These are phyloP conservation scores for Heliconius cydno DNA, from an alignment of 2,888 invertebrate genomes.

Conservation along the genomic window DNA sequence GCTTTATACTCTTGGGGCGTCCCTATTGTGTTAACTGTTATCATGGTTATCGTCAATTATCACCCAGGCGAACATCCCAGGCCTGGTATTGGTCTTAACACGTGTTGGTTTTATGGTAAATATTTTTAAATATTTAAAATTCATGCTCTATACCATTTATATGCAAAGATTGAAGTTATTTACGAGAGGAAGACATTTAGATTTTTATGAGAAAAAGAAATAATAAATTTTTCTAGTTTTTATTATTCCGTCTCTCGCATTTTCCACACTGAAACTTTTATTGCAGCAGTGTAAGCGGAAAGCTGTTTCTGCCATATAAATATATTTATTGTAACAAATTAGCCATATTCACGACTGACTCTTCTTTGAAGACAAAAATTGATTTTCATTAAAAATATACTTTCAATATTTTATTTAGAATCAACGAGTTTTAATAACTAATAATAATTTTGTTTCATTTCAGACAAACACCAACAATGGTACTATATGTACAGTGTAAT, in stretches of 20 bases:
- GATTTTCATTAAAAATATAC: too few species aligned
- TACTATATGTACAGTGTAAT: constrained; percentile 87
- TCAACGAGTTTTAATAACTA: not conserved
- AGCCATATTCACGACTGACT: too few species aligned
- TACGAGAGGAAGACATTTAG: too few species aligned
- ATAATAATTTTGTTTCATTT: constrained; percentile 50
- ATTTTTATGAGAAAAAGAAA: too few species aligned
- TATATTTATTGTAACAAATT: too few species aligned
- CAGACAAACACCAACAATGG: constrained; percentile 82
- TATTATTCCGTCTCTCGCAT: too few species aligned
- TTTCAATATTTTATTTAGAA: not conserved
- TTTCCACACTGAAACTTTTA: too few species aligned
- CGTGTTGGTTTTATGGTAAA: constrained; percentile 87
- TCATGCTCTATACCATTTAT: not conserved
- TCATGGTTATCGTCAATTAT: constrained; percentile 80
- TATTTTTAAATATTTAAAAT: constrained; percentile 20
- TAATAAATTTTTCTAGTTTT: too few species aligned
- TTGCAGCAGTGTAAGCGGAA: too few species aligned
- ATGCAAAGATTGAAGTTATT: not conserved
- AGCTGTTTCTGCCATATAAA: too few species aligned
- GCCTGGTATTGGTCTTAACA: constrained; percentile 83
- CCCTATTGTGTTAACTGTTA: constrained; percentile 78
- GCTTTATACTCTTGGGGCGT: constrained; percentile 84
- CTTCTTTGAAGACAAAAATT: too few species aligned
- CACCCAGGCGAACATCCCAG: constrained; percentile 76